phyloP scores from a whole-genome alignment of 2,888 invertebrate genomes.

The Lycocerus yunnanus region DNA sequence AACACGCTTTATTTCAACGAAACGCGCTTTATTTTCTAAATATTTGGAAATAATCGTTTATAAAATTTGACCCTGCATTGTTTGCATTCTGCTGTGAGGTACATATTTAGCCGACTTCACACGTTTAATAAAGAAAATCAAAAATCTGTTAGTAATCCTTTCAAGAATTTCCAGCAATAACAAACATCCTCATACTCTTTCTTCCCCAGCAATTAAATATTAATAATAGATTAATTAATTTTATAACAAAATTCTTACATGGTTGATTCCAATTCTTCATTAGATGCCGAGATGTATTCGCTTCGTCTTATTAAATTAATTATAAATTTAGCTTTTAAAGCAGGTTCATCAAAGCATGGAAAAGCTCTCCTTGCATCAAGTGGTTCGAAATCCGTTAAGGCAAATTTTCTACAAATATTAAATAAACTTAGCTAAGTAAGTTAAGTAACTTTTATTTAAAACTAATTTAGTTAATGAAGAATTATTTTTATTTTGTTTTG shows the following conservation, averaged over 20 bases:
- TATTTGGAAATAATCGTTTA: background rate
- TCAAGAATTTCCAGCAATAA: background rate
- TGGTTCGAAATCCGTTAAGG: conserved; percentile 69
- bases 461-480: background rate
- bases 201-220: background rate
- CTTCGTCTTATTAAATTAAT: conserved; percentile 50
- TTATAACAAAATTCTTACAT: conserved; percentile 9
- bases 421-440: background rate
- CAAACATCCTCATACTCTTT: background rate
- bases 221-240: background rate
- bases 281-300: conserved; percentile 21
- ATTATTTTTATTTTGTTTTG: background rate
- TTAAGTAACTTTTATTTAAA: background rate
- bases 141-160: background rate
- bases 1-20: background rate
- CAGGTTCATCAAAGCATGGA: conserved; percentile 74
- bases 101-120: background rate
- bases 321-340: conserved; percentile 47
- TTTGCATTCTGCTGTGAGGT: background rate
- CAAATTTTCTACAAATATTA: conserved; percentile 41
- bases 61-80: background rate
- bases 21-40: background rate
- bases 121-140: background rate
- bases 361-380: conserved; percentile 69
- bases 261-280: conserved; percentile 10